phyloP scores from a whole-genome alignment of 2,888 invertebrate genomes.

The Ochropleura plecta region DNA sequence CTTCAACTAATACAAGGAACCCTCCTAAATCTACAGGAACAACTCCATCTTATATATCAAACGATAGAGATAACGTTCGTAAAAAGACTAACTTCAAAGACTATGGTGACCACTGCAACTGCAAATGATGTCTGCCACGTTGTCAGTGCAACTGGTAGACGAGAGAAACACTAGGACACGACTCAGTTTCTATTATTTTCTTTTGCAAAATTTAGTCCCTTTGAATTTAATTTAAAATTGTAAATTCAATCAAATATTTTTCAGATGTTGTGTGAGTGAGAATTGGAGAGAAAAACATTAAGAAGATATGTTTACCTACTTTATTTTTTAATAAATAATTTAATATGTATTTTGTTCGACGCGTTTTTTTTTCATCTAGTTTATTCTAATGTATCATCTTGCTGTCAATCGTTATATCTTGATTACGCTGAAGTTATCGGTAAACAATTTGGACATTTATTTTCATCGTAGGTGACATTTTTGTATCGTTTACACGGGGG shows the following conservation, averaged over 20 bases:
- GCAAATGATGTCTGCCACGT: conserved; percentile 13
- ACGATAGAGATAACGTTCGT: background rate
- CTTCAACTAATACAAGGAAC: conserved; percentile 72
- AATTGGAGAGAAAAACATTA: conserved; percentile 24
- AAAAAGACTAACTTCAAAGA: conserved; percentile 10
- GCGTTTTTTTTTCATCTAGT: conserved; percentile 50
- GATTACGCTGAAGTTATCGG: conserved; percentile 13
- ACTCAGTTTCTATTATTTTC: background rate
- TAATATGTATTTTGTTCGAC: conserved; percentile 53
- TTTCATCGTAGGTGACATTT: conserved; percentile 58
- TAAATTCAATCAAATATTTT: conserved; percentile 46
- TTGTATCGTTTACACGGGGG: conserved; percentile 36
- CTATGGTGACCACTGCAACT: conserved; percentile 1
- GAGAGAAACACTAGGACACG: background rate
- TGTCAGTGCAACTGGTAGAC: background rate
- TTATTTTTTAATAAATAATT: conserved; percentile 46
- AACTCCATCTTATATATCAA: conserved; percentile 43
- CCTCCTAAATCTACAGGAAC: conserved; percentile 69
- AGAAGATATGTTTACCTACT: conserved; percentile 40
- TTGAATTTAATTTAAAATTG: conserved; percentile 10
- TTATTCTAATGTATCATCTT: conserved; percentile 21
- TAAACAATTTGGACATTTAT: conserved; percentile 32
- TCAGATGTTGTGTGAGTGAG: conserved; percentile 51
- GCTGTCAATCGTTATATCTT: conserved; percentile 63
- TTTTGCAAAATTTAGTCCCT: background rate